phyloP scores from a whole-genome alignment of 2,888 invertebrate species.

The Cyaniris semiargus region DNA sequence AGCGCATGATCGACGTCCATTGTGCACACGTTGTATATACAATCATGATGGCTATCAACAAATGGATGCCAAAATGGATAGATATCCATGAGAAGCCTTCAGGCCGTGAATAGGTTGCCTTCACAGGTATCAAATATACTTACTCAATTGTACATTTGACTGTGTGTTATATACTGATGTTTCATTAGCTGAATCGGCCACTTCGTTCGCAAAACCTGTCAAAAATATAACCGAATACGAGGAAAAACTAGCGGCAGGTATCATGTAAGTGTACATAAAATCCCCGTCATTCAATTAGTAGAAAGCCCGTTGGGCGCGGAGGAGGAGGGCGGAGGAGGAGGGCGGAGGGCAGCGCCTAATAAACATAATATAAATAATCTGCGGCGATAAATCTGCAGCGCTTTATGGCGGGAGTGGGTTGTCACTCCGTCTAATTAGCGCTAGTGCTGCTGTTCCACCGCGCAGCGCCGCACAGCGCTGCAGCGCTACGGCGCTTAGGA shows the following conservation, averaged over 20 bases:
- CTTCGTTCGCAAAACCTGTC: background rate
- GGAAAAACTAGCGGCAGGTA: slow-evolving; percentile 58
- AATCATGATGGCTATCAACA: background rate
- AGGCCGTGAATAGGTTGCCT: background rate
- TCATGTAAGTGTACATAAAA: slow-evolving; percentile 62
- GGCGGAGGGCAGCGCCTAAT: slow-evolving; percentile 72
- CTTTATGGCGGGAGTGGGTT: slow-evolving; percentile 80
- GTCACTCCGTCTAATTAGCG: slow-evolving; percentile 79
- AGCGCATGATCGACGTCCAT: no score
- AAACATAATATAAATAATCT: slow-evolving; percentile 81
- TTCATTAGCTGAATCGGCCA: background rate
- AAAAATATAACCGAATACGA: slow-evolving; percentile 24
- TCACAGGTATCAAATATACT: background rate
- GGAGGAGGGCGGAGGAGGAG: slow-evolving; percentile 61
- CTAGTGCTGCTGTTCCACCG: slow-evolving; percentile 60
- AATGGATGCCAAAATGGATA: background rate
- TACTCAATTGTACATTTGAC: background rate
- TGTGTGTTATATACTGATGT: background rate
- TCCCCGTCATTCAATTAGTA: slow-evolving; percentile 78
- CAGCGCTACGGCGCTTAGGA: slow-evolving; percentile 33
- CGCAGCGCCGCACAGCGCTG: slow-evolving; percentile 33
- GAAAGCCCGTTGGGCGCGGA: slow-evolving; percentile 64
- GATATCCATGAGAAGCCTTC: background rate
- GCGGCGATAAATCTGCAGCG: slow-evolving; percentile 78
- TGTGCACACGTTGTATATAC: no score